Conservation (phyloP, 2,888 invertebrate genomes). For the Ornithoptera alexandrae region DNA sequence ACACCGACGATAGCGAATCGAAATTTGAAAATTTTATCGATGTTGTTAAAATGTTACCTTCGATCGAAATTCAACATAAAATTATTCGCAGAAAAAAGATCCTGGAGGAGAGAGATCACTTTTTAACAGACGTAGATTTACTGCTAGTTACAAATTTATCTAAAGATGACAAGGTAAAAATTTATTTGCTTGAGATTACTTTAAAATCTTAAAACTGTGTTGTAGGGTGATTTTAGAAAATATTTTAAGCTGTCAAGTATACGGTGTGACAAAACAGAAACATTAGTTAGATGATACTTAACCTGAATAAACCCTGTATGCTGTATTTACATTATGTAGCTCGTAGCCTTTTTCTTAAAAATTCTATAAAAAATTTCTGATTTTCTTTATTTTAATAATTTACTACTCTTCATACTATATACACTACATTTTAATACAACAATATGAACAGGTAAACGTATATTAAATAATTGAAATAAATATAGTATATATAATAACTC, state of each 20-base stretch:
- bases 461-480: background rate
- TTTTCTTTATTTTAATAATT: no score
- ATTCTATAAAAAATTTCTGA: no score
- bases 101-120: slow-evolving; percentile 25
- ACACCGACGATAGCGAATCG: slow-evolving; percentile 27
- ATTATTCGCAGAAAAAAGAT: slow-evolving; percentile 30
- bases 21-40: slow-evolving; percentile 33
- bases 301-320: background rate
- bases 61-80: slow-evolving; percentile 33
- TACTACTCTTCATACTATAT: no score
- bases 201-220: background rate
- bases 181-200: background rate
- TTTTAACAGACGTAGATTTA: slow-evolving; percentile 35
- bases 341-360: no score
- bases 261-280: background rate
- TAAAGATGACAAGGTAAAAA: slow-evolving; percentile 39
- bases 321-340: background rate
- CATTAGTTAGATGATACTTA: background rate
- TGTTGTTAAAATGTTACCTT: slow-evolving; percentile 32
- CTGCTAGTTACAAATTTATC: slow-evolving; percentile 39
- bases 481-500: background rate
- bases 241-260: background rate
- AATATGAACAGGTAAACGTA: background rate
- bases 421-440: no score
- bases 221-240: background rate